Base-by-base conservation (phyloP, 2,797 vertebrate species). In the Furcifer pardalis region DNA sequence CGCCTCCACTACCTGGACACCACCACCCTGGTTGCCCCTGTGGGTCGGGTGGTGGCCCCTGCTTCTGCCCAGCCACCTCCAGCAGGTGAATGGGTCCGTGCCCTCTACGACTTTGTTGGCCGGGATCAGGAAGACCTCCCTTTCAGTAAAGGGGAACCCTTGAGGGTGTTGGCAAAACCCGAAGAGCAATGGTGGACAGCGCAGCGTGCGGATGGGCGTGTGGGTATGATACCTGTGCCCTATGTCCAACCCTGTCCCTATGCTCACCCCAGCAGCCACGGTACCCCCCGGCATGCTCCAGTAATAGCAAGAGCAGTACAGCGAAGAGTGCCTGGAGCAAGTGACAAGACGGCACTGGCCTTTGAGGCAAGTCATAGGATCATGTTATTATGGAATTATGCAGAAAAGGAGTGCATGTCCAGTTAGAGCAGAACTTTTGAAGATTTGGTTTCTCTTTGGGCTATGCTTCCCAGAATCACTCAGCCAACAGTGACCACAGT, bases 111-210 rank as follows among this genome's bases (percentile, higher is more conserved):
- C 73, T 91, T 91, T 12, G 82, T 79, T 0, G 89, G 88, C 66
- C 86, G 86, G 6, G 88, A 91, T 27, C 85, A 89, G 77, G 89
- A 91, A 65, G 89, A 91, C 72, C 86, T 91, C 68, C 88, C 89
- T 13, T 91, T 91, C 83, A 83, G 74, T 44, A 88, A 88, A 32
- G 89, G 88, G 44, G 89, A 91, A 19, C 79, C 86, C 0, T 74
- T 91, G 79, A 81, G 85, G 32, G 88, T 91, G 56, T 44, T 91
- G 37, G 89, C 84, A 21, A 91, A 91, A 74, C 89, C 89, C 0
- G 89, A 91, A 59, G 89, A 91, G 76, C 89, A 91, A 25, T 91
- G 89, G 89, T 91, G 88, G 89, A 91, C 87, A 15, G 89, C 89
- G 1, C 89, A 88, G 69, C 77, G 88, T 21, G 88, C 84, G 1